Percentiles rank a stretch among this genome's conserved stretches.
These are phyloP conservation scores for Clarias fuscus DNA, from an alignment of 2,797 vertebrate genomes.

Conservation along the genomic window DNA sequence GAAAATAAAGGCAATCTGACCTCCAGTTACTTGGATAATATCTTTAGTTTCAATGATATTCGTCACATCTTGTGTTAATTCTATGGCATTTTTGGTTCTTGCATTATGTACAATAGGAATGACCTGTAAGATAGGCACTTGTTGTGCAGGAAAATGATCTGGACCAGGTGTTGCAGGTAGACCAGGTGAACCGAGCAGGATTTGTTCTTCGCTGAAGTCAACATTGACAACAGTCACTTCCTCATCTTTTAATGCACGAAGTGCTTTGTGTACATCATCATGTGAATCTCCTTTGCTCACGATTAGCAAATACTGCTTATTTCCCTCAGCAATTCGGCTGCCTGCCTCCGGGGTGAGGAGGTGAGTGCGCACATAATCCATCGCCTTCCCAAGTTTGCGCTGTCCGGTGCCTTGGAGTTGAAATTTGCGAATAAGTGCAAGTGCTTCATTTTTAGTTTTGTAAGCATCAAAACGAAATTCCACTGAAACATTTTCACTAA, in stretches of 20 bases:
- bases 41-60: conserved; percentile 57
- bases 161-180: no score
- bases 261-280: conserved; percentile 58
- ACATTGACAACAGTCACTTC: conserved; percentile 73
- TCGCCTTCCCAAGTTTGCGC: conserved; percentile 67
- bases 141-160: no score
- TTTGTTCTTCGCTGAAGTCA: conserved; percentile 54
- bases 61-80: conserved; percentile 53
- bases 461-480: conserved; percentile 76
- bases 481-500: conserved; percentile 57
- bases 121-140: no score
- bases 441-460: conserved; percentile 64
- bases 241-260: conserved; percentile 65
- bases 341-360: conserved; percentile 71
- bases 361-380: conserved; percentile 63
- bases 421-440: conserved; percentile 57
- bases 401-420: conserved; percentile 49
- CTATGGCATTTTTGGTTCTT: conserved; percentile 5
- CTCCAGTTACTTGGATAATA: conserved; percentile 39
- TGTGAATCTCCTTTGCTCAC: conserved; percentile 72
- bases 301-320: conserved; percentile 73
- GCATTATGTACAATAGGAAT: conserved; percentile 40
- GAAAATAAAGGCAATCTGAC: conserved; percentile 55
- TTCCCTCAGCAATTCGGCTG: conserved; percentile 69
- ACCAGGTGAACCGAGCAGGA: not conserved